Percentiles rank a stretch among this genome's conserved stretches.
phyloP scores from a whole-genome alignment of 2,888 invertebrate genomes.

The Oxyteleia sp. region DNA sequence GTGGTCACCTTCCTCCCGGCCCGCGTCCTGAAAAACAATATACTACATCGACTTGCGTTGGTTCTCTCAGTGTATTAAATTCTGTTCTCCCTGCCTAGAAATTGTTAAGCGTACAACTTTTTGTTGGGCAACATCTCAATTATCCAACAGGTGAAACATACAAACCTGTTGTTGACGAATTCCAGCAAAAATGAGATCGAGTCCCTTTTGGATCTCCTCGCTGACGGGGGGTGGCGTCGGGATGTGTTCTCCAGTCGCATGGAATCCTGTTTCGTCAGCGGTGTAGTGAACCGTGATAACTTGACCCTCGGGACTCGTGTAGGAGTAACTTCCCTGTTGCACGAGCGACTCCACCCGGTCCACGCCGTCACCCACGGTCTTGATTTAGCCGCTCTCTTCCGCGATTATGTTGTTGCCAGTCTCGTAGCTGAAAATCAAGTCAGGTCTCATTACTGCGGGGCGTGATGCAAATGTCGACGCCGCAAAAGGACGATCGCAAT shows the following conservation, averaged over 20 bases:
- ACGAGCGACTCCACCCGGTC: slow-evolving; percentile 92
- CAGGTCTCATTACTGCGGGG: slow-evolving; percentile 60
- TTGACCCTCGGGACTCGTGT: slow-evolving; percentile 94
- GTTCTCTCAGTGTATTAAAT: too few relatives aligned
- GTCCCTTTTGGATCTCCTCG: slow-evolving; percentile 94
- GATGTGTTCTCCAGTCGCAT: slow-evolving; percentile 93
- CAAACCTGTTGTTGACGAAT: slow-evolving; percentile 91
- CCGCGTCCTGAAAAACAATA: too few relatives aligned
- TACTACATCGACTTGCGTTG: too few relatives aligned
- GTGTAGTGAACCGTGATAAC: slow-evolving; percentile 93
- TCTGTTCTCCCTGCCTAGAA: too few relatives aligned
- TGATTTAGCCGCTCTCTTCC: slow-evolving; percentile 93
- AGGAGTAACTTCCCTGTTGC: slow-evolving; percentile 93
- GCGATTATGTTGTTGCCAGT: slow-evolving; percentile 94
- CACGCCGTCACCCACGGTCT: slow-evolving; percentile 91
- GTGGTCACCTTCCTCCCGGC: too few relatives aligned
- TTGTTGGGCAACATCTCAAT: too few relatives aligned
- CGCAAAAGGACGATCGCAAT: slow-evolving; percentile 73
- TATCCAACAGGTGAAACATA: too few relatives aligned
- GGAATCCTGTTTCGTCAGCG: slow-evolving; percentile 94
- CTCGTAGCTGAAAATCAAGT: slow-evolving; percentile 90
- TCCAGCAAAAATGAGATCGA: slow-evolving; percentile 95
- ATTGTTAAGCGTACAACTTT: too few relatives aligned
- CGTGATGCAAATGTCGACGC: slow-evolving; percentile 71
- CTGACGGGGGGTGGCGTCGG: slow-evolving; percentile 95